These are phyloP conservation scores for Clostera curtula DNA, from an alignment of 2,888 invertebrate genomes.

Conservation along the genomic window DNA sequence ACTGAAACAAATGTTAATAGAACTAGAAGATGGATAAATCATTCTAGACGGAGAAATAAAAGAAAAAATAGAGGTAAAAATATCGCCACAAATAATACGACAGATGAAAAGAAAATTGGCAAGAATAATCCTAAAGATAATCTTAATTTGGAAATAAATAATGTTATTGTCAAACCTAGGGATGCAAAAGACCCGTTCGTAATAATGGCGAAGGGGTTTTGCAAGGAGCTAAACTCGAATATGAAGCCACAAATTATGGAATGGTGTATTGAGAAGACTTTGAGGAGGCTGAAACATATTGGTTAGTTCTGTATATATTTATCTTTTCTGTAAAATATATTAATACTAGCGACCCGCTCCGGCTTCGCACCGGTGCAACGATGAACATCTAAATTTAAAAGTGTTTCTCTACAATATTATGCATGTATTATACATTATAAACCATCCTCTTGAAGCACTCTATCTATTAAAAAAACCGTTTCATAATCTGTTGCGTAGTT, in stretches of 20 bases:
- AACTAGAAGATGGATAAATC: constrained; percentile 49
- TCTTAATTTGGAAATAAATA: no score
- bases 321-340: no score
- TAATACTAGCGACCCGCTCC: no score
- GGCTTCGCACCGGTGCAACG: no score
- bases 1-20: constrained; percentile 20
- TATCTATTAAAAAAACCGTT: no score
- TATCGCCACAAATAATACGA: constrained; percentile 6
- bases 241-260: constrained; percentile 34
- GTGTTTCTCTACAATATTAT: no score
- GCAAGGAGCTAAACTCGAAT: constrained; percentile 51
- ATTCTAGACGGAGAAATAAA: constrained; percentile 24
- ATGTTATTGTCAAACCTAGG: no score
- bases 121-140: constrained; percentile 1
- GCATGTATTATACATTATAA: no score
- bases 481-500: no score
- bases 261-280: constrained; percentile 59
- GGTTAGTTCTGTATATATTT: constrained; percentile 31
- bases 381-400: no score
- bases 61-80: constrained; percentile 22
- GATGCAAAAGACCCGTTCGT: constrained; percentile 43
- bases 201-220: constrained; percentile 52
- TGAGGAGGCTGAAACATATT: constrained; percentile 44
- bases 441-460: no score
- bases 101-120: constrained; percentile 7